Percentiles rank a stretch among this genome's conserved stretches.
Conservation (phyloP, 2,113 vertebrate genomes). For the Spea multiplicata region DNA sequence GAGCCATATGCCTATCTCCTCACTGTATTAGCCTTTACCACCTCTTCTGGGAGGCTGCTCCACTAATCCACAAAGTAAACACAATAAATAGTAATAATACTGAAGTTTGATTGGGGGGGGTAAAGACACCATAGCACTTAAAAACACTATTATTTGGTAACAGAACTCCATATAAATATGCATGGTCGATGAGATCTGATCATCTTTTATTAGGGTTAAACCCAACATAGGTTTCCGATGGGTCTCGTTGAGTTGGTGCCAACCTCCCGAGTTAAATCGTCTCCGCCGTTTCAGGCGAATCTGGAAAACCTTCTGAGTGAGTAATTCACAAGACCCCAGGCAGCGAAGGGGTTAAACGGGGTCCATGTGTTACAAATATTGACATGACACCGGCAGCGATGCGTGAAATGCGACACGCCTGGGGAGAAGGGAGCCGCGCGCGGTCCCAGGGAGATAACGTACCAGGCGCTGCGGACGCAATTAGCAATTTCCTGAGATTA, state of each 20-base stretch:
- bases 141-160: too few species aligned
- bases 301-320: conserved; percentile 12
- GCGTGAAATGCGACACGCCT: conserved; percentile 33
- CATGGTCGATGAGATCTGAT: too few species aligned
- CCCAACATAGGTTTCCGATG: too few species aligned
- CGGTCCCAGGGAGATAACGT: not conserved
- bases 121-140: too few species aligned
- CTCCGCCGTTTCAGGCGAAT: not conserved
- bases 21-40: too few species aligned
- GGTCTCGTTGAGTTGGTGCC: not conserved
- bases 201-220: too few species aligned
- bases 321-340: conserved; percentile 30
- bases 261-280: not conserved
- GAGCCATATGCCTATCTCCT: too few species aligned
- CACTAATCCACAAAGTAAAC: too few species aligned
- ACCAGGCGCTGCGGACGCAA: not conserved
- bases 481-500: not conserved
- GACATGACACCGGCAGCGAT: conserved; percentile 33
- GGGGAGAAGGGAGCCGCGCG: not conserved
- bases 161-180: too few species aligned
- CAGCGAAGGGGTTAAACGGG: not conserved
- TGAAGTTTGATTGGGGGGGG: too few species aligned
- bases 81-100: too few species aligned
- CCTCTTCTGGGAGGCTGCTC: too few species aligned
- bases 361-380: conserved; percentile 35